Evolutionary conservation across 1,140 invertebrate species (phyloP).

Genomic region (Amyelois transitella): DNA sequence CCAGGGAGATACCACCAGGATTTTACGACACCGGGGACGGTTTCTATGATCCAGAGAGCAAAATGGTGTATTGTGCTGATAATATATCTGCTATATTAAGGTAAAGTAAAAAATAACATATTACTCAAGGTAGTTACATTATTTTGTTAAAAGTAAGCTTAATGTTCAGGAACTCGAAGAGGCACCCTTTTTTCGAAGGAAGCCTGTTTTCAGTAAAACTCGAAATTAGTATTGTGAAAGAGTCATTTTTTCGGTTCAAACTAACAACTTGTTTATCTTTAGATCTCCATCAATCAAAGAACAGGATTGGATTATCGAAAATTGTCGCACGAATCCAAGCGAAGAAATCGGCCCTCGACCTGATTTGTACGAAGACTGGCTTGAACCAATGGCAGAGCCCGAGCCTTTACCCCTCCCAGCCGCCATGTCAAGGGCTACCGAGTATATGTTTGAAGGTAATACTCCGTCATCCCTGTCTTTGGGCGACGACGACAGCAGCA

Average conservation of each 20-base stretch:
- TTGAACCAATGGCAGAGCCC: conserved; percentile 12
- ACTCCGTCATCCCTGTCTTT: no score
- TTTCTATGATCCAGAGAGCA: conserved; percentile 63
- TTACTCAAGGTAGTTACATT: no score
- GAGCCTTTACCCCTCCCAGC: neutral
- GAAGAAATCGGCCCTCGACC: conserved; percentile 52
- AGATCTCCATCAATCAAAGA: conserved; percentile 52
- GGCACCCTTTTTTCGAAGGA: no score
- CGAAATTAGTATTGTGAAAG: no score
- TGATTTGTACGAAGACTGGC: conserved; percentile 74
- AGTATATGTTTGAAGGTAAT: neutral
- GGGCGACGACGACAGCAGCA: no score
- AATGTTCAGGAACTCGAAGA: no score
- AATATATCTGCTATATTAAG: conserved; percentile 36
- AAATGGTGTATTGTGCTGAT: conserved; percentile 46
- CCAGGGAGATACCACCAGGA: conserved; percentile 46
- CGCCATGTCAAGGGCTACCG: neutral
- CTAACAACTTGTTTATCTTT: neutral
- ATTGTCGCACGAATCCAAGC: conserved; percentile 68
- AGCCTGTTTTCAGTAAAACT: no score
- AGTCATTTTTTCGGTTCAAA: neutral
- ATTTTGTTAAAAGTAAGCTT: no score
- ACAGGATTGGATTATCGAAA: conserved; percentile 72
- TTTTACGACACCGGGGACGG: conserved; percentile 72
- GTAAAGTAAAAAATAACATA: conserved; percentile 16